A percentile compares a stretch with the other conserved stretches of the same genome.
Conservation (phyloP, 2,797 vertebrate genomes). For the Catostomus latipinnis region DNA sequence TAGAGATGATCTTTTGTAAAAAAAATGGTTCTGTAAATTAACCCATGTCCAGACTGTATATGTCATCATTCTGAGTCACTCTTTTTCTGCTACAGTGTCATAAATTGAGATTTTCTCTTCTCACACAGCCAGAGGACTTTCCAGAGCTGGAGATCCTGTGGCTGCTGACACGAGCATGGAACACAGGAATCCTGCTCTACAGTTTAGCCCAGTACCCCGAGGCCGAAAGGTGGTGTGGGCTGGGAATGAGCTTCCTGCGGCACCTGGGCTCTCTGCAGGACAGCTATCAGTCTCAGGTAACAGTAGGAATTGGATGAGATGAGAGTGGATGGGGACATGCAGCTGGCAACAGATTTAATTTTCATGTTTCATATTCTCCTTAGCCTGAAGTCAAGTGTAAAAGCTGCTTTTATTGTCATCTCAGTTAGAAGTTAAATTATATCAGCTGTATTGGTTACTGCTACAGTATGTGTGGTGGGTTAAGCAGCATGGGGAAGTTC, state of each 20-base stretch:
- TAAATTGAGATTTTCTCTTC: not conserved
- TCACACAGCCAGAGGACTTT: conserved; percentile 76
- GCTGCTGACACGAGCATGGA: conserved; percentile 92
- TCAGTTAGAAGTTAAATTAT: conserved; percentile 4
- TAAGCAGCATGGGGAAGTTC: conserved; percentile 2
- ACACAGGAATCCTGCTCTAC: conserved; percentile 87
- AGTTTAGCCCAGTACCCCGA: conserved; percentile 78
- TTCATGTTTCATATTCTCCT: not conserved
- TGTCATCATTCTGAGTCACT: conserved; percentile 10
- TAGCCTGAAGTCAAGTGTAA: not conserved
- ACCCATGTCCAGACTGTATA: not conserved
- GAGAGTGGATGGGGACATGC: not conserved
- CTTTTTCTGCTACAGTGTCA: not conserved
- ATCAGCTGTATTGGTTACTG: not conserved
- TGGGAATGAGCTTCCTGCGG: conserved; percentile 86
- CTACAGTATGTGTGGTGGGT: not conserved
- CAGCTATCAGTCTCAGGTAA: conserved; percentile 87
- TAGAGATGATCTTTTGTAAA: not conserved
- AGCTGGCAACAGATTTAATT: not conserved
- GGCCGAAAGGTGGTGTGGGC: conserved; percentile 88
- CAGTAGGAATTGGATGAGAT: not conserved
- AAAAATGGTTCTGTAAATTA: too few species aligned
- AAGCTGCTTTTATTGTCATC: conserved; percentile 1
- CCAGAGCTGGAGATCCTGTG: conserved; percentile 89
- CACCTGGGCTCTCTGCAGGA: conserved; percentile 85